Evolutionary conservation across 1,140 invertebrate species (phyloP), one percentile per base, ranked within the genome.

Genomic region (Aphis gossypii): DNA sequence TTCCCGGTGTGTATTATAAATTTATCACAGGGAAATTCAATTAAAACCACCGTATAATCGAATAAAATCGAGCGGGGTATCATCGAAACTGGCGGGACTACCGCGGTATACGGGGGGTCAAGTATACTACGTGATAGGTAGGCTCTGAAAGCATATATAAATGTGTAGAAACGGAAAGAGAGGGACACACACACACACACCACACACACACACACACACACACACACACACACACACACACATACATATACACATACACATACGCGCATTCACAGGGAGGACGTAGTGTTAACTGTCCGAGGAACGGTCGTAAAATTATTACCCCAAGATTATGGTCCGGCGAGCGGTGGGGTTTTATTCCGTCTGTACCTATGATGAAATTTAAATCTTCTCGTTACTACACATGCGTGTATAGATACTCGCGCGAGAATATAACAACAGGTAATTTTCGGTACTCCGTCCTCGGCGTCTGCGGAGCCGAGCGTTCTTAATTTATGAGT

Each of bases 11-110:
- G 48, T 51, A 93, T 93, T 93, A 93, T 84, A 93, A 84, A 93
- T 93, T 93, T 93, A 93, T 93, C 92, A 93, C 82, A 44, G 82
- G 46, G 46, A 84, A 93, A 93, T 93, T 93, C 92, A 93, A 93
- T 93, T 93, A 93, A 93, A 93, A 93, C 82, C 48, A 44, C 23
- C 48, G 92, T 93, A 76, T 76, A 93, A 93, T 93, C 92, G 92
- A 93, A 93, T 93, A 86, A 93, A 93, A 93, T 86, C 92, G 56
- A 76, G 60, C 21, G 23, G 46, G 51, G 23, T 90, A 90, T 38
- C 60, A 76, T 76, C n/a, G 60, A 76, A 76, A 14, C 56, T 30
- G 56, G 56, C 25, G 25, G 30, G 60, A 60, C 60, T 68, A 68
- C 60, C 30, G 14, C 18, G n/a, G 60, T 35, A 30, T 18, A n/a